These are phyloP conservation scores for Pilophorus perplexus DNA, from an alignment of 2,888 invertebrate species.

Conservation along the genomic window DNA sequence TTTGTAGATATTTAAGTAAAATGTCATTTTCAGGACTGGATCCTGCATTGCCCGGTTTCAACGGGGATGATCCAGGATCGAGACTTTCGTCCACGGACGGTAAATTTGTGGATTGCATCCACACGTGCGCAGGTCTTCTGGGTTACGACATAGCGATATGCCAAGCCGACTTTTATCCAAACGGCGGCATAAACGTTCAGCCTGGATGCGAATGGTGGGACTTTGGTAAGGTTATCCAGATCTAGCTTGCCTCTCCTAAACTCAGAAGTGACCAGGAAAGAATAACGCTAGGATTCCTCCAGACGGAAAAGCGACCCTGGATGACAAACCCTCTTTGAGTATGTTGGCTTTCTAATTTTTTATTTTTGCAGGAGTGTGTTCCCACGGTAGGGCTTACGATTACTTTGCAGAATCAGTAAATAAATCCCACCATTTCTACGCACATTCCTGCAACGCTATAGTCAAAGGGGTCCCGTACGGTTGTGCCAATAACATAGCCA, in stretches of 20 bases:
- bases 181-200: constrained; percentile 45
- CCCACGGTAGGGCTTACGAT: constrained; percentile 44
- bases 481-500: constrained; percentile 20
- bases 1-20: neutral
- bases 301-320: too few relatives aligned
- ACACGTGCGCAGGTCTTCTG: constrained; percentile 47
- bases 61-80: constrained; percentile 16
- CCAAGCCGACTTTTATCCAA: constrained; percentile 47
- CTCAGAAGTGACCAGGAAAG: too few relatives aligned
- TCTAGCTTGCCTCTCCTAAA: too few relatives aligned
- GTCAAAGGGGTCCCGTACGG: neutral
- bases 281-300: too few relatives aligned
- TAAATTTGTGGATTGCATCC: constrained; percentile 46
- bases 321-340: too few relatives aligned
- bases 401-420: constrained; percentile 45
- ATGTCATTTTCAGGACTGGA: constrained; percentile 47
- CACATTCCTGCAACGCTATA: constrained; percentile 24
- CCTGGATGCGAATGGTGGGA: constrained; percentile 45
- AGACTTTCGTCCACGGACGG: constrained; percentile 44
- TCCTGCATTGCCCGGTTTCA: constrained; percentile 46
- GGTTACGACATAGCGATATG: constrained; percentile 44
- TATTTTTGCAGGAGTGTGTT: constrained; percentile 43
- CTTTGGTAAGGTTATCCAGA: constrained; percentile 41
- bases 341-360: neutral
- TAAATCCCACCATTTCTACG: constrained; percentile 27